These are phyloP conservation scores for Petrocephalus schoutedeni DNA, from an alignment of 2,797 vertebrate genomes.

Conservation along the genomic window DNA sequence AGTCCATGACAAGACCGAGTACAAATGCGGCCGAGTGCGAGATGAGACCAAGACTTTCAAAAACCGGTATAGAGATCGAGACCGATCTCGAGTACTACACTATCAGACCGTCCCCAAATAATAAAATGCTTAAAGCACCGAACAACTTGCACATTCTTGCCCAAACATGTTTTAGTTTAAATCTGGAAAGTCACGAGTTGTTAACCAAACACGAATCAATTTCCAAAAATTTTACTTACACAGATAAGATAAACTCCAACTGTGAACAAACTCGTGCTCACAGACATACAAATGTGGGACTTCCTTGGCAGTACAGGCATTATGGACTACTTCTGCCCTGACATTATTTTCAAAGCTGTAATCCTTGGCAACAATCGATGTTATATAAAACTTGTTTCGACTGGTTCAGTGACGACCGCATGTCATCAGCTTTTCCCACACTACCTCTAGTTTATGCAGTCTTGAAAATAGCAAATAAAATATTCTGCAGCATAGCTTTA, in stretches of 20 bases:
- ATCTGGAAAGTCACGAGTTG: neutral
- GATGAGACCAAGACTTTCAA: neutral
- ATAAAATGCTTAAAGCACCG: neutral
- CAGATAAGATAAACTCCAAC: neutral
- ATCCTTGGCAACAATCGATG: neutral
- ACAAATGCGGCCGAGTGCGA: too few relatives aligned
- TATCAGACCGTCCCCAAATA: neutral
- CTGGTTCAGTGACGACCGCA: neutral
- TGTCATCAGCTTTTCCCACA: neutral
- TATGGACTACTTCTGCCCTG: neutral
- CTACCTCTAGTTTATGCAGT: neutral
- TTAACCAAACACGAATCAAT: neutral
- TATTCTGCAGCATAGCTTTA: neutral
- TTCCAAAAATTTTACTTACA: neutral
- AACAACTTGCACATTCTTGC: neutral
- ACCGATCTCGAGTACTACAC: conserved; percentile 13
- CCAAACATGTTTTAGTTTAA: neutral
- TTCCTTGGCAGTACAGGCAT: neutral
- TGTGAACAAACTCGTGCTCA: neutral
- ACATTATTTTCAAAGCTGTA: neutral
- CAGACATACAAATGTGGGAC: neutral
- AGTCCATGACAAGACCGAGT: neutral
- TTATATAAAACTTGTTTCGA: neutral
- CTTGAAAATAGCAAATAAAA: neutral
- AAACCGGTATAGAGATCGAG: conserved; percentile 1